These are phyloP conservation scores for Eulemur albifrons DNA, from an alignment of 2,797 vertebrate genomes.

Conservation along the genomic window DNA sequence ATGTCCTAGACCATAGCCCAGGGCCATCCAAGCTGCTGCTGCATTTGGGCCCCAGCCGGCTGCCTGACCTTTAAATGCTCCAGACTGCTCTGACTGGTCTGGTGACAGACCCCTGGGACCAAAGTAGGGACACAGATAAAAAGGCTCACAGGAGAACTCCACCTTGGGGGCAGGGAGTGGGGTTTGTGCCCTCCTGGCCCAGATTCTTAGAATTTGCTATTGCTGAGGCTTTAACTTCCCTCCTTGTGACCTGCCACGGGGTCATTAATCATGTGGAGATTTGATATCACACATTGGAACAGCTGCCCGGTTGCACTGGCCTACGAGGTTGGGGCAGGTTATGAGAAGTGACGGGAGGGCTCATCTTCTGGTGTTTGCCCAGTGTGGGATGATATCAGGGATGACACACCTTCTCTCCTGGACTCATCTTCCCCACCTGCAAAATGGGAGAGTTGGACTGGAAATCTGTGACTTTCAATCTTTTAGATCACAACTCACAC, in stretches of 20 bases:
- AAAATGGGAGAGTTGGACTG: background rate
- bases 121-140: background rate
- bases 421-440: background rate
- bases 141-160: background rate
- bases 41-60: background rate
- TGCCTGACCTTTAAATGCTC: background rate
- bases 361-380: background rate
- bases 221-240: conserved; percentile 59
- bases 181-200: background rate
- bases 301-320: background rate
- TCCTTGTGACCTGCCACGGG: conserved; percentile 46
- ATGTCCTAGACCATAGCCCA: conserved; percentile 40
- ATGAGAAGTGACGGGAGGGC: background rate
- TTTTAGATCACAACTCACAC: background rate
- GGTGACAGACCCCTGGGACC: background rate
- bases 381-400: background rate
- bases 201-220: conserved; percentile 58
- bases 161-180: background rate
- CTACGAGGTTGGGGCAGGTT: conserved; percentile 30
- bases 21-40: conserved; percentile 49
- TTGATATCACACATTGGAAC: background rate
- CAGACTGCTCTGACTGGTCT: background rate
- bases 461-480: background rate
- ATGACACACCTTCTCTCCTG: background rate
- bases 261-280: background rate